Conservation (phyloP, 2,797 vertebrate genomes). For the Paramormyrops hopkinsi region DNA sequence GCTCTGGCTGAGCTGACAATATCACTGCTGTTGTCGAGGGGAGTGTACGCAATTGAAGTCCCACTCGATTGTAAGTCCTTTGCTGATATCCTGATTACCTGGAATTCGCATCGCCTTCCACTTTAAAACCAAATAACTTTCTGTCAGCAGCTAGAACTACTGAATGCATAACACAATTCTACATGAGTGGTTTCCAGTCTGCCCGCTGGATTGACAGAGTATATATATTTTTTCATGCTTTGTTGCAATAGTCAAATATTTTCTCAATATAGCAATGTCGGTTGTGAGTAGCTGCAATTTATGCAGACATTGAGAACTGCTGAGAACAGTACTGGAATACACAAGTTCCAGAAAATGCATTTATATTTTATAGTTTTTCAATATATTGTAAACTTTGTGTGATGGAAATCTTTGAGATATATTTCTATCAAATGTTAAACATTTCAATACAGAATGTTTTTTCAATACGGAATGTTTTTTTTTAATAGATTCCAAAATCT, state of each 20-base stretch:
- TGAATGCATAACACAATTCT: neutral
- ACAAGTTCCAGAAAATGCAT: neutral
- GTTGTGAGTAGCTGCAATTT: neutral
- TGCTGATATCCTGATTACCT: neutral
- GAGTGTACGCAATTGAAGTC: slow-evolving; percentile 68
- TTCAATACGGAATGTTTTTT: neutral
- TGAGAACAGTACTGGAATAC: neutral
- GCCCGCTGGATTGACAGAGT: neutral
- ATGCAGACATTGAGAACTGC: neutral
- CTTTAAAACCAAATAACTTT: neutral
- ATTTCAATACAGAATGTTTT: neutral
- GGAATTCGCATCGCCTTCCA: neutral
- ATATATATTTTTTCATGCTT: neutral
- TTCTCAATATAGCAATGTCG: neutral
- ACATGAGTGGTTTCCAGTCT: neutral
- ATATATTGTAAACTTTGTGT: neutral
- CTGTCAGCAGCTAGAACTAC: neutral
- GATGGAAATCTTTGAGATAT: neutral
- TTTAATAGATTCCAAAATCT: neutral
- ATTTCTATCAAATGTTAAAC: neutral
- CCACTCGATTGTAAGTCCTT: slow-evolving; percentile 80
- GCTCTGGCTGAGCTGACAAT: slow-evolving; percentile 45
- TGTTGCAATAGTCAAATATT: neutral
- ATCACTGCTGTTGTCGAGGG: slow-evolving; percentile 63
- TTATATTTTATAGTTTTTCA: neutral